Conservation (phyloP, 2,888 invertebrate species). For the Ariolimax columbianus region DNA sequence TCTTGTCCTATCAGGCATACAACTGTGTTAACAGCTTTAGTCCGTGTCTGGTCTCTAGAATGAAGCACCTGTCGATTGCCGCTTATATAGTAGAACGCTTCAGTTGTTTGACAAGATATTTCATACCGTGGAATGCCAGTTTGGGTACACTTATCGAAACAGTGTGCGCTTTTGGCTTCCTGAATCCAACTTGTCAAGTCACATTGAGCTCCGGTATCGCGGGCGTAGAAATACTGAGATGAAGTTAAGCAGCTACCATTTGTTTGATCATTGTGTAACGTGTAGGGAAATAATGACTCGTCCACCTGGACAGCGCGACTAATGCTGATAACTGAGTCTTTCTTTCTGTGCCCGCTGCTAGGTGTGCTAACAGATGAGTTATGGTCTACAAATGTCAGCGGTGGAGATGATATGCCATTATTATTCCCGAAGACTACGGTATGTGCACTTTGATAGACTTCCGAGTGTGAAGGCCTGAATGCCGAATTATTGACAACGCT, state of each 20-base stretch:
- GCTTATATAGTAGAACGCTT: background rate
- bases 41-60: background rate
- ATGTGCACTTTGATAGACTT: background rate
- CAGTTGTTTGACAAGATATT: constrained; percentile 39
- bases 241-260: background rate
- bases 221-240: constrained; percentile 27
- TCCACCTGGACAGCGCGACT: constrained; percentile 30
- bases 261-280: background rate
- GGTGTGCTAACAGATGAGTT: background rate
- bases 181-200: background rate
- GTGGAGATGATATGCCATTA: background rate
- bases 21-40: constrained; percentile 44
- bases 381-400: background rate
- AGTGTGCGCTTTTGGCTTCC: background rate
- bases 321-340: background rate
- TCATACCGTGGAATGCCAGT: constrained; percentile 30
- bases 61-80: background rate
- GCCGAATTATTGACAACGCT: background rate
- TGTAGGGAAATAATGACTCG: background rate
- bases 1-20: constrained; percentile 32
- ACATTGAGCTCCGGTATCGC: constrained; percentile 32
- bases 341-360: background rate
- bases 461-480: background rate
- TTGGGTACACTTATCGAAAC: constrained; percentile 32
- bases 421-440: no score